Conservation (phyloP, 2,797 vertebrate species). For the Phataginus tricuspis region DNA sequence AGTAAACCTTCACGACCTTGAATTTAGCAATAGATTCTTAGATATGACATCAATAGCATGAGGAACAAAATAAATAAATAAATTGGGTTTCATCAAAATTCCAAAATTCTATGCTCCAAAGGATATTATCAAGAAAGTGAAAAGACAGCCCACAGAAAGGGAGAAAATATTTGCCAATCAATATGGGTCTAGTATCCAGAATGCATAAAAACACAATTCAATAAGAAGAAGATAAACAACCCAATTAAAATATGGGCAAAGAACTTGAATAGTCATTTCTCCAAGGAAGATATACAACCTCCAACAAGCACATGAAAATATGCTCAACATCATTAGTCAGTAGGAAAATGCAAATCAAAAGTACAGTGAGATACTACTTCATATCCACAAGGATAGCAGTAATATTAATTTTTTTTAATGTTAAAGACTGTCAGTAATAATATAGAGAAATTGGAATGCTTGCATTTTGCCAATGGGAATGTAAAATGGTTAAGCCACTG, state of each 20-base stretch:
- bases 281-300: not conserved
- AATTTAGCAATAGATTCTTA: not conserved
- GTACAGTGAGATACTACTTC: not conserved
- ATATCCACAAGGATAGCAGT: not conserved
- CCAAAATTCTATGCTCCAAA: not conserved
- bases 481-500: not conserved
- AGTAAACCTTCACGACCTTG: not conserved
- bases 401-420: not conserved
- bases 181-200: not conserved
- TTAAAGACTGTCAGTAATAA: too few relatives aligned
- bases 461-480: not conserved
- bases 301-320: constrained; percentile 4
- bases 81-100: not conserved
- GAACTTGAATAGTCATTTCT: not conserved
- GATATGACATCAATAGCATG: not conserved
- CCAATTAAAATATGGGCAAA: not conserved
- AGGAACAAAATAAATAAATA: not conserved
- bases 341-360: not conserved
- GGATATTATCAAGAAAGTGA: not conserved
- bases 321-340: not conserved
- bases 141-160: not conserved
- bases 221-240: not conserved
- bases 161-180: not conserved
- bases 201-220: constrained; percentile 7
- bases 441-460: not conserved